Evolutionary conservation across 2,888 invertebrate genomes (phyloP), one percentile per base, ranked within the genome.

Genomic region (Maniola hyperantus): DNA sequence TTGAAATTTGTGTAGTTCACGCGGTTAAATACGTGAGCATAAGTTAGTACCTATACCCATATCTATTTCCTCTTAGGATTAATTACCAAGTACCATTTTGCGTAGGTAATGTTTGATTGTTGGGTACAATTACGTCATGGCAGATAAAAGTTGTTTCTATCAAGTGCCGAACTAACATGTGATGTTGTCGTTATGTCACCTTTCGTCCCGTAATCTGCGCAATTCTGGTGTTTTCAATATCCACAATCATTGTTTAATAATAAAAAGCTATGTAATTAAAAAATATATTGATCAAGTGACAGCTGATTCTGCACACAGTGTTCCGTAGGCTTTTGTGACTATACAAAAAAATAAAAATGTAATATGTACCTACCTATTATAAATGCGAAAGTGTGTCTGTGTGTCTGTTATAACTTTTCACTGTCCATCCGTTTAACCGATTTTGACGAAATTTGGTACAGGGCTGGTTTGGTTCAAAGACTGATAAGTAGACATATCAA

Each of bases 181-280:
- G 15, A 55, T 15, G 15, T 55, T 53, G 80, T 82, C 72, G 74
- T 78, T 74, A 82, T 65, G 81, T 74, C 76, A 82, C 82, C 82
- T 81, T 65, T 78, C 82, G 81, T 77, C 77, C 81, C 72, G 64
- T 36, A 72, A 76, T 76, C 73, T 39, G 61, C 60, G 70, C 60
- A 70, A 71, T 72, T 72, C 65, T 65, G 58, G 66, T 36, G 44
- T 51, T 65, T 54, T 26, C 44, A 54, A 15, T 61, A 71, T 66
- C 58, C 2, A 36, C 15, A 36, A 55, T 57, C 42, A 18, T 13
- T 57, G 42, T 57, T 42, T 57, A 57, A 57, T 42, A 57, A 57
- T 13, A 39, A 18, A 5, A 13, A 4, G 11, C 8, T 39, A 26
- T 46, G 4, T 39, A 20, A 57, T 57, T 42, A 42, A 42, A 39